Evolutionary conservation across 2,888 invertebrate genomes (phyloP).

Genomic region (Cerceris rybyensis): DNA sequence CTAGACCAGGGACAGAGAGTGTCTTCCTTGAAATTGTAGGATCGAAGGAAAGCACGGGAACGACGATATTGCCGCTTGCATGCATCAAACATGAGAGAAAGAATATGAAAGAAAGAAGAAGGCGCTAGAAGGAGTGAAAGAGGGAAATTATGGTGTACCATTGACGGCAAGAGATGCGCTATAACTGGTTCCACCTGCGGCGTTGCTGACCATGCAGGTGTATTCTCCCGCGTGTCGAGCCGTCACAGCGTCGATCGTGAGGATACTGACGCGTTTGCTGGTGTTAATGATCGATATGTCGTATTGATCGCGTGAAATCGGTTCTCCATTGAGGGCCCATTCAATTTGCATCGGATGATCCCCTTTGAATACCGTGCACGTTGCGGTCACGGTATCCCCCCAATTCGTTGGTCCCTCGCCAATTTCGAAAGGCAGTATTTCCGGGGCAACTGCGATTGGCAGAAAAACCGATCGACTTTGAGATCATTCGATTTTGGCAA

Average conservation of each 20-base stretch:
- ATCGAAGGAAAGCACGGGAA: slow-evolving; percentile 1
- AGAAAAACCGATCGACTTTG: background rate
- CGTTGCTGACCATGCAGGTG: slow-evolving; percentile 86
- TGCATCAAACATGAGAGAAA: slow-evolving; percentile 40
- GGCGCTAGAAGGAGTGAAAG: slow-evolving; percentile 6
- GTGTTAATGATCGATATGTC: slow-evolving; percentile 83
- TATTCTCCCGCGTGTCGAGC: slow-evolving; percentile 87
- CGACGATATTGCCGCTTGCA: slow-evolving; percentile 11
- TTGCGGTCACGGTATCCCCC: slow-evolving; percentile 87
- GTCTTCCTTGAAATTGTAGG: slow-evolving; percentile 12
- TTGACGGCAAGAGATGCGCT: slow-evolving; percentile 86
- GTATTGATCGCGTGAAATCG: slow-evolving; percentile 78
- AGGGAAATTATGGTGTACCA: slow-evolving; percentile 81
- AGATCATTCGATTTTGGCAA: too few species aligned
- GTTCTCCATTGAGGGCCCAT: slow-evolving; percentile 89
- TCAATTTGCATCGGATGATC: slow-evolving; percentile 89
- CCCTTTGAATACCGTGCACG: slow-evolving; percentile 88
- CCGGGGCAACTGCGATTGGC: slow-evolving; percentile 85
- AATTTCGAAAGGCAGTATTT: slow-evolving; percentile 88
- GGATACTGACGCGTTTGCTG: slow-evolving; percentile 85
- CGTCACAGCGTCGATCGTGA: slow-evolving; percentile 86
- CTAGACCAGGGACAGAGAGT: background rate
- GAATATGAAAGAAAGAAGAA: slow-evolving; percentile 5
- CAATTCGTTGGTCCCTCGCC: slow-evolving; percentile 88
- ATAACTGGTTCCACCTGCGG: slow-evolving; percentile 85